A percentile compares a stretch with the other conserved stretches of the same genome.
Evolutionary conservation across 2,888 invertebrate genomes (phyloP).

Genomic region (Euplexia lucipara): DNA sequence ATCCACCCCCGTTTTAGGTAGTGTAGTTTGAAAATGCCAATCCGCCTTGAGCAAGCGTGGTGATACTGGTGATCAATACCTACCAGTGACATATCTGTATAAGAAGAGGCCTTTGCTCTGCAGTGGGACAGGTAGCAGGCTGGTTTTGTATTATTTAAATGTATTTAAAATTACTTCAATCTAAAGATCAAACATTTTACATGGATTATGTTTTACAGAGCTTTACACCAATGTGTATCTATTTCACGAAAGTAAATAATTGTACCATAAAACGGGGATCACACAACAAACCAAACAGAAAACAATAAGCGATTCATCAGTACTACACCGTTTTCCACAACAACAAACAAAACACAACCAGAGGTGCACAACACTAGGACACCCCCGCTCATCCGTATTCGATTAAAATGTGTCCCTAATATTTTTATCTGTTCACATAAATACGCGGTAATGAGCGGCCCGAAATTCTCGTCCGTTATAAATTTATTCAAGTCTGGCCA

Average conservation of each 20-base stretch:
- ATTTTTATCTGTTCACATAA: constrained; percentile 91
- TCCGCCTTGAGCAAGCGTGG: no score
- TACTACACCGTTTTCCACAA: constrained; percentile 18
- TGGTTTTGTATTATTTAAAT: no score
- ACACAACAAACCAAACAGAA: background rate
- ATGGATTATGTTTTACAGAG: no score
- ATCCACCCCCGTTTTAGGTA: no score
- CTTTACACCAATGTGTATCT: no score
- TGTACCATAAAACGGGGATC: background rate
- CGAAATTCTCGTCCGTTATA: constrained; percentile 87
- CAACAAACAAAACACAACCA: constrained; percentile 53
- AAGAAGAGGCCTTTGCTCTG: no score
- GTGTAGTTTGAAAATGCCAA: no score
- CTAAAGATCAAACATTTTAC: no score
- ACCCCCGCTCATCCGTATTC: constrained; percentile 86
- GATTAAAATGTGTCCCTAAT: constrained; percentile 90
- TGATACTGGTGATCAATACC: no score
- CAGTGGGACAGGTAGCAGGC: no score
- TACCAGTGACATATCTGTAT: no score
- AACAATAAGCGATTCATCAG: constrained; percentile 14
- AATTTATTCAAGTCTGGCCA: constrained; percentile 88
- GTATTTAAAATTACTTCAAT: no score
- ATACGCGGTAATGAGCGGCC: constrained; percentile 89
- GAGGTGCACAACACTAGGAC: constrained; percentile 61
- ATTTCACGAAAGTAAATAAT: constrained; percentile 4